Evolutionary conservation across 1,140 invertebrate genomes (phyloP).

Genomic region (Melanaphis sacchari): DNA sequence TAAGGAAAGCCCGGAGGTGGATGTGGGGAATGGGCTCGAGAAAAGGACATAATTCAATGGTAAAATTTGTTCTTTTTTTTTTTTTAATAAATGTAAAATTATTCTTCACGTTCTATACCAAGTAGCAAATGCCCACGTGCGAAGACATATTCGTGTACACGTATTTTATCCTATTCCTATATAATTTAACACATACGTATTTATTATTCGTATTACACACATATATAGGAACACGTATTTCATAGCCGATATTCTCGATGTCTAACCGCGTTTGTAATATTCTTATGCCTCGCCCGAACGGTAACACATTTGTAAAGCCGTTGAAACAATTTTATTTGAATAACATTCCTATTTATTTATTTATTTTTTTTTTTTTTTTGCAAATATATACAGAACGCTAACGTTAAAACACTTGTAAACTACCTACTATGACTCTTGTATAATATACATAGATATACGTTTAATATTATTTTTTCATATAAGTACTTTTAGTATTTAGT

Average conservation of each 20-base stretch:
- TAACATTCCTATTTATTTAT: neutral
- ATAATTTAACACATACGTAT: no score
- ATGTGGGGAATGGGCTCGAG: neutral
- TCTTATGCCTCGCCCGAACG: neutral
- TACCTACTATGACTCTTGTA: neutral
- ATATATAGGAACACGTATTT: constrained; percentile 6
- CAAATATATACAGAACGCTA: neutral
- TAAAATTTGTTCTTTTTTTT: constrained; percentile 25
- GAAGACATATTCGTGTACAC: neutral
- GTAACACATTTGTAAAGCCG: constrained; percentile 17
- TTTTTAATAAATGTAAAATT: constrained; percentile 40
- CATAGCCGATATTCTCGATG: neutral
- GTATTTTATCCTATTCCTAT: neutral
- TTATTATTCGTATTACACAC: neutral
- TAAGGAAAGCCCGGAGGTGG: neutral
- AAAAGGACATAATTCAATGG: constrained; percentile 8
- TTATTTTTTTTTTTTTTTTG: neutral
- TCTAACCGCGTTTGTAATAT: neutral
- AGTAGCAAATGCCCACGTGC: constrained; percentile 42
- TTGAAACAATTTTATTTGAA: constrained; percentile 10
- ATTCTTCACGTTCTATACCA: neutral
- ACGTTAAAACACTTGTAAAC: neutral
- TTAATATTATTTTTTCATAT: neutral
- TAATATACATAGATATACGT: neutral
- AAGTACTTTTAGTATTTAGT: neutral